Evolutionary conservation across 2,113 vertebrate species (phyloP).

Genomic region (Caracal caracal): DNA sequence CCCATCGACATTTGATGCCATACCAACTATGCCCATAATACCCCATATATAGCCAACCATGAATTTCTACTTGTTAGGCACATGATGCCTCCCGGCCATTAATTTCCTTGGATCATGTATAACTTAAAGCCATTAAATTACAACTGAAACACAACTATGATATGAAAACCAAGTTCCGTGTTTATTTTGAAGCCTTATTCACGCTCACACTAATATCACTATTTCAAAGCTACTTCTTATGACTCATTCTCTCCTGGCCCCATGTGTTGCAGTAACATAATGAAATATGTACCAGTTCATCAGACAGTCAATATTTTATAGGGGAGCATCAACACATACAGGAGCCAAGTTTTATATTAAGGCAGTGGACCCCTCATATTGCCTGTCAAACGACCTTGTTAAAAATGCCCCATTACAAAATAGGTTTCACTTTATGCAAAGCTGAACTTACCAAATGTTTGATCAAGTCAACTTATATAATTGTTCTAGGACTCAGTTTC

Average conservation of each 20-base stretch:
- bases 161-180: conserved; percentile 11
- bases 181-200: conserved; percentile 1
- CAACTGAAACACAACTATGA: background rate
- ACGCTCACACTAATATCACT: conserved; percentile 10
- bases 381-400: background rate
- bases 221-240: conserved; percentile 45
- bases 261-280: background rate
- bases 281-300: background rate
- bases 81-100: background rate
- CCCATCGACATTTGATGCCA: background rate
- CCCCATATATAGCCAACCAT: background rate
- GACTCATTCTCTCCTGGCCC: background rate
- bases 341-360: background rate
- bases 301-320: background rate
- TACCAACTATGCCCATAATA: background rate
- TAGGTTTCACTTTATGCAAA: background rate
- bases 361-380: background rate
- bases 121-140: background rate
- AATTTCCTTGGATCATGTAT: background rate
- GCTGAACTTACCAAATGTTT: background rate
- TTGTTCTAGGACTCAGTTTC: background rate
- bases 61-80: background rate
- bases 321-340: background rate
- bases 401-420: background rate
- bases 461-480: background rate